These are phyloP conservation scores for Mnemiopsis leidyi DNA, from an alignment of 37 sponge, comb jelly and placozoan species.

Conservation along the genomic window DNA sequence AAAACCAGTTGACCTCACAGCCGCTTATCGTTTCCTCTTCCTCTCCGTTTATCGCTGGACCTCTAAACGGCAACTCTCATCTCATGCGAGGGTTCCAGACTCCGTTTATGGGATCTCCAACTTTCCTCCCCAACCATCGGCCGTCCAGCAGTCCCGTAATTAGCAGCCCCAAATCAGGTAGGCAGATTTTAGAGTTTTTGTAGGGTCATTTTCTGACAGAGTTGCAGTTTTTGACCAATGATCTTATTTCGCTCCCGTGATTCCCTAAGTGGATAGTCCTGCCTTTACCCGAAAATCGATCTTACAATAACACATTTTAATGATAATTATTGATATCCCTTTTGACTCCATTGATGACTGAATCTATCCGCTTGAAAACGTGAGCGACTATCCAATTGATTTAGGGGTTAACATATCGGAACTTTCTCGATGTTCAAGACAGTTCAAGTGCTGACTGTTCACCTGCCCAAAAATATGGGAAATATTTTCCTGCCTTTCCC, in stretches of 20 bases:
- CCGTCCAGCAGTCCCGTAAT: neutral
- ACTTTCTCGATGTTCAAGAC: neutral
- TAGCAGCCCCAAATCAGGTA: slow-evolving; percentile 31
- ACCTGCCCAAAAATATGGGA: neutral
- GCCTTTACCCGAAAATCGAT: no score
- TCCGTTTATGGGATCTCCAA: neutral
- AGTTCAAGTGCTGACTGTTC: neutral
- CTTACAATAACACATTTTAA: no score
- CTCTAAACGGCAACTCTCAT: neutral
- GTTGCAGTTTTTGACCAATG: no score
- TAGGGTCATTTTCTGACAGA: no score
- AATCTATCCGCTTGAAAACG: neutral
- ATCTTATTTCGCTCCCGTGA: no score
- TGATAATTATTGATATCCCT: neutral
- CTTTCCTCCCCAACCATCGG: neutral
- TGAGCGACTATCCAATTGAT: neutral
- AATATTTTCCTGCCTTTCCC: neutral
- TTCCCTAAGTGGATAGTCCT: no score
- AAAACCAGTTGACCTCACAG: neutral
- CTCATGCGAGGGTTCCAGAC: neutral
- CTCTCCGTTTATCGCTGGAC: neutral
- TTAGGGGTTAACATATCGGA: neutral
- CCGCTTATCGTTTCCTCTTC: neutral
- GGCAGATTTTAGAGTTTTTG: no score
- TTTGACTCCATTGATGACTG: neutral